A percentile compares a stretch with the other conserved stretches of the same genome.
Evolutionary conservation across 2,797 vertebrate species (phyloP).

Genomic region (Apogon talboti): DNA sequence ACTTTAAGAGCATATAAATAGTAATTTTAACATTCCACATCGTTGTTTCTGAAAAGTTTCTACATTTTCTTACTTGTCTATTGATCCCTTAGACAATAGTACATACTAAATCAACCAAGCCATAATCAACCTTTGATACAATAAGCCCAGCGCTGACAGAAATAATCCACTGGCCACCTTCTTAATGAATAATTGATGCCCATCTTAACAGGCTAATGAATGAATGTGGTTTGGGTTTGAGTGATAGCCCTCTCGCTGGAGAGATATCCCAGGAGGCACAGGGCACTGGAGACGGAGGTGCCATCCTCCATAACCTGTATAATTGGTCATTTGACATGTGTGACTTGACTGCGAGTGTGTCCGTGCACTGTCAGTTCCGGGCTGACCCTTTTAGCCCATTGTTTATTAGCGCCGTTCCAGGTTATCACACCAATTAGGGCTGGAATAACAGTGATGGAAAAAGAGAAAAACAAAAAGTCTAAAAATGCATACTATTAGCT

Average conservation of each 20-base stretch:
- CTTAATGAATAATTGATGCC: constrained; percentile 86
- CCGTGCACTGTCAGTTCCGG: constrained; percentile 62
- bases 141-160: constrained; percentile 77
- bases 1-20: too few species aligned
- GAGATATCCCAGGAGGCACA: constrained; percentile 80
- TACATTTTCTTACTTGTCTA: constrained; percentile 15
- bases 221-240: constrained; percentile 84
- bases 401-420: constrained; percentile 77
- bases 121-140: constrained; percentile 80
- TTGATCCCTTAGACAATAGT: constrained; percentile 40
- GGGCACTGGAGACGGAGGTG: constrained; percentile 81
- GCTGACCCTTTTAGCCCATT: constrained; percentile 76
- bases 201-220: constrained; percentile 84
- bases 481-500: constrained; percentile 62
- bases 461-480: constrained; percentile 44
- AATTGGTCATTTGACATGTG: constrained; percentile 87
- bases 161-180: constrained; percentile 81
- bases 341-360: constrained; percentile 78
- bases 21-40: too few species aligned
- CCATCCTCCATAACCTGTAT: constrained; percentile 84
- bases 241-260: constrained; percentile 82
- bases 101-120: constrained; percentile 61
- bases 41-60: neutral
- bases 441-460: constrained; percentile 65
- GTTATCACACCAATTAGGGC: constrained; percentile 78